A percentile compares a stretch with the other conserved stretches of the same genome.
Evolutionary conservation across 2,797 vertebrate genomes (phyloP).

Genomic region (Fratercula arctica): DNA sequence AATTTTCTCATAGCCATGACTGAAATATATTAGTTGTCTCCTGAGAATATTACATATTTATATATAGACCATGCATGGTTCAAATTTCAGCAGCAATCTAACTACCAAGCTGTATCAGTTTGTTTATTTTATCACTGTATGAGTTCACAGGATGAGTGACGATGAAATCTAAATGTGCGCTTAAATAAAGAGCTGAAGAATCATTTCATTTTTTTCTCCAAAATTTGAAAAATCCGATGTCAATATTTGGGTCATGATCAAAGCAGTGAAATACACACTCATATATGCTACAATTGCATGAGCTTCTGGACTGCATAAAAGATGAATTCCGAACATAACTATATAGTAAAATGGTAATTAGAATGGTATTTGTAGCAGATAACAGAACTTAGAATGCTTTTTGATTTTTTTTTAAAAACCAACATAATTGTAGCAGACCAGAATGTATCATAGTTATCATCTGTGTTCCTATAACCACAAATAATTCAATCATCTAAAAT

Average conservation of each 20-base stretch:
- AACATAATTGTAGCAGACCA: neutral
- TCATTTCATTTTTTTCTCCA: neutral
- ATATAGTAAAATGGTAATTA: neutral
- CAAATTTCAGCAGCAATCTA: neutral
- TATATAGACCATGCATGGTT: neutral
- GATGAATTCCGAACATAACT: neutral
- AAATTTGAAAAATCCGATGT: neutral
- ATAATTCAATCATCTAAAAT: neutral
- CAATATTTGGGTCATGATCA: neutral
- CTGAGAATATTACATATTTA: neutral
- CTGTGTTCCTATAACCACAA: neutral
- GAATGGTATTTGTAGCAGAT: neutral
- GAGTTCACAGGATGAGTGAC: neutral
- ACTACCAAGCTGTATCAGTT: neutral
- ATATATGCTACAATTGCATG: neutral
- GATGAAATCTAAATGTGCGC: neutral
- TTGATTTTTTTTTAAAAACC: neutral
- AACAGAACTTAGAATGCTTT: neutral
- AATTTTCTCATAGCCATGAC: neutral
- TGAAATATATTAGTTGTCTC: neutral
- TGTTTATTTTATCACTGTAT: neutral
- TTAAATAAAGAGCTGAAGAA: neutral
- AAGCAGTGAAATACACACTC: neutral
- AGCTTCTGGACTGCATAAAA: neutral
- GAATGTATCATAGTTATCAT: neutral